Base-by-base conservation (phyloP, 1,140 invertebrate genomes). In the Drosophila pruinosa region DNA sequence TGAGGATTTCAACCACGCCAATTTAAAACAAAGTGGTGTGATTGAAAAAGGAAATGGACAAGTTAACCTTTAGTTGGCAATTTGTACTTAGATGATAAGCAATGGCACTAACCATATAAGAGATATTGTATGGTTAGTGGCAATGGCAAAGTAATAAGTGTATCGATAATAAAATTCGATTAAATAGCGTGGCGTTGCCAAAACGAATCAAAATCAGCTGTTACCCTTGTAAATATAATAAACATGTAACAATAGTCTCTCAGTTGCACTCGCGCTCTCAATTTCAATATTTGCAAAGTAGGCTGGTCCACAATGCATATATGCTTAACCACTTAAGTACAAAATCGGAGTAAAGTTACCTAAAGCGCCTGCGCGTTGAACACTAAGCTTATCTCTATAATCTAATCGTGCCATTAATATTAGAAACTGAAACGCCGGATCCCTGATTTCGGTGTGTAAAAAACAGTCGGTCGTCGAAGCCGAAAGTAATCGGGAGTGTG, bases 301-400 rank as follows among this genome's bases (percentile, higher is more conserved):
- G 65, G 57, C 45, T 56, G 39, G 58, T 47, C 58, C 26, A 26
- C 31, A n/a, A 17, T 6, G 2, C 22, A 67, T 15, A 24, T 54
- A 15, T 24, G 14, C 2, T 38, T 26, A 17, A 39, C 24, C 26
- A 53, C 21, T 41, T 24, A 14, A 10, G 19, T 14, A 19, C 24
- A n/a, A 45, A 45, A 47, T 15, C 19, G 10, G n/a, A 24, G 5
- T 2, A 7, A 5, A 58, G 3, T 7, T 64, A 39, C 14, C 39
- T 17, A 41, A 34, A 61, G 70, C 81, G 81, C 77, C 28, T 86
- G 81, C 81, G 81, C 81, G 36, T 8, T 77, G 4, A 12, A 41
- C 38, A 21, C 3, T 10, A 15, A 26, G 21, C 64, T 75, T 88
- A 88, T 86, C 78, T 28, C 43, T 31, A 47, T 85, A 81, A 81